These are phyloP conservation scores for Romanomermis culicivorax DNA, from an alignment of 2,888 invertebrate species.

Conservation along the genomic window DNA sequence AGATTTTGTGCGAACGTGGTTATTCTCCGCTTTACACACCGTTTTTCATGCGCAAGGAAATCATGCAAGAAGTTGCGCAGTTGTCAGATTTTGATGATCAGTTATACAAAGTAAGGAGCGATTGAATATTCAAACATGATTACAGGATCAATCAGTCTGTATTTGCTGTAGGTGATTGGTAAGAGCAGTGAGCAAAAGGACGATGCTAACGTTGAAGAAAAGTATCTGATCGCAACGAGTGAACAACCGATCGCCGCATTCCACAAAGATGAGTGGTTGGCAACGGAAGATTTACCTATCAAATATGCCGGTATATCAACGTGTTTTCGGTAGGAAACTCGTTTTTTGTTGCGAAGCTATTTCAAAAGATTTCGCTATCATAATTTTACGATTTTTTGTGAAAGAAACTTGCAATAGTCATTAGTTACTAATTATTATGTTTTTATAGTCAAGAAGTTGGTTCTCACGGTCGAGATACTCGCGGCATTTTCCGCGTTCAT, in stretches of 20 bases:
- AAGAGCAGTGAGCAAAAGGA: slow-evolving; percentile 63
- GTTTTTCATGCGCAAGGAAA: slow-evolving; percentile 95
- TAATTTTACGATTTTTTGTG: no score
- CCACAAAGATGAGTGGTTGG: slow-evolving; percentile 88
- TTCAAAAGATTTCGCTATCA: not conserved
- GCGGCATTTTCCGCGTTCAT: slow-evolving; percentile 96
- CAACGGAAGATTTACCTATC: slow-evolving; percentile 63
- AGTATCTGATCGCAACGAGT: slow-evolving; percentile 94
- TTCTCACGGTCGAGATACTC: slow-evolving; percentile 89
- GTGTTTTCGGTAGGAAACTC: slow-evolving; percentile 45
- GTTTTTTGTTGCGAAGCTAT: not conserved
- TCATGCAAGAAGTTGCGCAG: slow-evolving; percentile 99
- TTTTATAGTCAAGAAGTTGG: slow-evolving; percentile 77
- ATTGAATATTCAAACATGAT: not conserved
- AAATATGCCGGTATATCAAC: slow-evolving; percentile 90
- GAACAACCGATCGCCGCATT: slow-evolving; percentile 98
- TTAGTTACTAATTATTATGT: no score
- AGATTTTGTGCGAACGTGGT: slow-evolving; percentile 47
- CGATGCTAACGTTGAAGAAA: slow-evolving; percentile 62
- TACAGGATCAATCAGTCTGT: no score
- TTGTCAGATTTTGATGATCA: slow-evolving; percentile 97
- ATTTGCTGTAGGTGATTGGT: slow-evolving; percentile 21
- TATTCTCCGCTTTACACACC: slow-evolving; percentile 86
- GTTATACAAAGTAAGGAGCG: slow-evolving; percentile 56
- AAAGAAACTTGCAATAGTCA: no score